A percentile compares a stretch with the other conserved stretches of the same genome.
These are phyloP conservation scores for Harpagifer antarcticus DNA, from an alignment of 2,797 vertebrate species.

Conservation along the genomic window DNA sequence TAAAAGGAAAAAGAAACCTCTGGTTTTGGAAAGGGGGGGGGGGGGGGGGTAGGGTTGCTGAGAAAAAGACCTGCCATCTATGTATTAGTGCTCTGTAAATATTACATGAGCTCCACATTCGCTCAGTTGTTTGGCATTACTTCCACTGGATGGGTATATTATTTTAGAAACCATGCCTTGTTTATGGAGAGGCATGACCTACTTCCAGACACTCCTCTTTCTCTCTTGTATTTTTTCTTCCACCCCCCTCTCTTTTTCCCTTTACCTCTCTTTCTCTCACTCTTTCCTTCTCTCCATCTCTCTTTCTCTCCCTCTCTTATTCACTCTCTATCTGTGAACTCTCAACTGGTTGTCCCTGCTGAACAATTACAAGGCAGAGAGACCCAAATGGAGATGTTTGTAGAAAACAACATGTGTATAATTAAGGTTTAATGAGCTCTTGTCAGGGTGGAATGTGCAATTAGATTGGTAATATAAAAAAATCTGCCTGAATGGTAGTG, in stretches of 20 bases:
- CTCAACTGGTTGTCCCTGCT: conserved; percentile 86
- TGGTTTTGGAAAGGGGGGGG: conserved; percentile 56
- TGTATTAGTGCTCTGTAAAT: conserved; percentile 90
- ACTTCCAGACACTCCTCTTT: conserved; percentile 80
- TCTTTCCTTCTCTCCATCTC: conserved; percentile 41
- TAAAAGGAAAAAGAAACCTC: conserved; percentile 68
- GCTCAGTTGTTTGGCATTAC: conserved; percentile 85
- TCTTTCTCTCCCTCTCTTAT: conserved; percentile 42
- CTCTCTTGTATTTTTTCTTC: conserved; percentile 12
- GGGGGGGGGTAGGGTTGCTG: conserved; percentile 28
- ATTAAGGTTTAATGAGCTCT: conserved; percentile 99
- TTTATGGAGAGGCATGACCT: conserved; percentile 86
- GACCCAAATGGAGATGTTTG: conserved; percentile 99
- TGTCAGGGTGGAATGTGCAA: conserved; percentile 99
- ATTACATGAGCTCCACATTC: conserved; percentile 89
- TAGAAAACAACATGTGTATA: conserved; percentile 99
- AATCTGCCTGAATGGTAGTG: conserved; percentile 86
- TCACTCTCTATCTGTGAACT: conserved; percentile 79
- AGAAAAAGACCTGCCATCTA: conserved; percentile 84
- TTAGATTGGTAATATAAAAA: conserved; percentile 92
- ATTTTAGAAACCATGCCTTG: conserved; percentile 88
- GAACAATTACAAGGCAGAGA: conserved; percentile 95
- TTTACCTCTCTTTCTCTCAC: conserved; percentile 20
- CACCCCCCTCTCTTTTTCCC: neutral
- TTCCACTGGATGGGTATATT: conserved; percentile 87